phyloP scores from a whole-genome alignment of 2,888 invertebrate species.

The Bombylius discolor region DNA sequence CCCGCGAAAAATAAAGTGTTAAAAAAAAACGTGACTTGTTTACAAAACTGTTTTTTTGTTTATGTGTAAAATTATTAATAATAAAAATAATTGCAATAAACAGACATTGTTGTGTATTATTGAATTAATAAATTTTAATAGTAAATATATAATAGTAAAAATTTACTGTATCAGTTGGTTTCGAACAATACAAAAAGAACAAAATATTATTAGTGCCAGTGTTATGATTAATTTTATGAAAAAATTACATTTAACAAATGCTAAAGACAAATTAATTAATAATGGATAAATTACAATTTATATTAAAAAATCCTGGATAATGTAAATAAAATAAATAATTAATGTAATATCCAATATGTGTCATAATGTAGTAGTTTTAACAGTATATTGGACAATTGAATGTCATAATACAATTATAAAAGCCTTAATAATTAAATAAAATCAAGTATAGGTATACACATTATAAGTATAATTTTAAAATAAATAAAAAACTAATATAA shows the following conservation, averaged over 20 bases:
- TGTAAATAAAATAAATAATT: not conserved
- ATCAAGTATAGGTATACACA: not conserved
- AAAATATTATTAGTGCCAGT: too few species aligned
- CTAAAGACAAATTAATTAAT: not conserved
- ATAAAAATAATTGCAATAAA: not conserved
- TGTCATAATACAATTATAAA: too few species aligned
- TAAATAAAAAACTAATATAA: too few species aligned
- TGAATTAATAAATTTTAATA: not conserved
- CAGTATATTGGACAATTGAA: too few species aligned
- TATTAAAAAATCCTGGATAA: not conserved
- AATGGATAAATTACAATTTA: not conserved
- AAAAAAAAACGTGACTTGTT: not conserved
- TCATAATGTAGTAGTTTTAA: not conserved
- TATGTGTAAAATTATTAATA: not conserved
- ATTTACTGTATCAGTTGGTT: too few species aligned
- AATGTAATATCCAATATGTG: not conserved
- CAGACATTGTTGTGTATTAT: not conserved
- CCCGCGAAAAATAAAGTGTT: conserved; percentile 1
- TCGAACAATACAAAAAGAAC: too few species aligned
- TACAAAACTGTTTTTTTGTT: not conserved
- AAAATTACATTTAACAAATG: not conserved
- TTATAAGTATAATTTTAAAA: too few species aligned
- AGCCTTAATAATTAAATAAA: too few species aligned
- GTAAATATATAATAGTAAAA: not conserved
- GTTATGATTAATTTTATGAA: too few species aligned